Evolutionary conservation across 1,140 invertebrate species (phyloP), one percentile per base, ranked within the genome.

Genomic region (Drosophila takahashii): DNA sequence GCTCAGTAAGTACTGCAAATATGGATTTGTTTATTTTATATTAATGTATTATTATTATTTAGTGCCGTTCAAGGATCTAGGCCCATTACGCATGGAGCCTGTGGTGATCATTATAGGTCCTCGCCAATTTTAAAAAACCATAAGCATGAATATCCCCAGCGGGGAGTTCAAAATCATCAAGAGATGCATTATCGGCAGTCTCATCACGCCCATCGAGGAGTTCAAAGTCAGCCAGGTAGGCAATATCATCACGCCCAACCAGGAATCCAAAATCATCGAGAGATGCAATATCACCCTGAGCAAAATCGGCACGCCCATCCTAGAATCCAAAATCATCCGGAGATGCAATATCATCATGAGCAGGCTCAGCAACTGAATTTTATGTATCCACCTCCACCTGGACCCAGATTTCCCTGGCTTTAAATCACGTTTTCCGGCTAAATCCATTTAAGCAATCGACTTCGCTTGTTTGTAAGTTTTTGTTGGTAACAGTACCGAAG

Each of bases 391-490:
- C 13, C 6, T 7, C 36, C 60, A 11, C 18, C 11, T 15, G 51
- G 16, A n/a, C 41, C 34, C 4, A 11, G 16, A 34, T 70, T 27
- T 41, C 13, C 52, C 7, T 70, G 65, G 69, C 69, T 72, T 13
- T 72, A 59, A 51, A 3, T 1, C 41, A 11, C 10, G 6, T 9
- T 3, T 32, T n/a, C 11, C 7, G 1, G 22, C 1, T 3, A 26
- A 26, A 16, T 18, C 1, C 11, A 10, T n/a, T 13, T 11, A 36
- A 26, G 4, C n/a, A 13, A 18, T 29, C 5, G 6, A 16, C 7
- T 22, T 60, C 8, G 37, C 9, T 29, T 29, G 4, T 61, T 34
- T 18, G 4, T 22, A 9, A 13, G 10, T n/a, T 64, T 60, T n/a
- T 41, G 26, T 39, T 26, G 27, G 10, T 39, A n/a, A 11, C 13